Conservation (phyloP, 2,113 vertebrate genomes). For the Sciurus niger region DNA sequence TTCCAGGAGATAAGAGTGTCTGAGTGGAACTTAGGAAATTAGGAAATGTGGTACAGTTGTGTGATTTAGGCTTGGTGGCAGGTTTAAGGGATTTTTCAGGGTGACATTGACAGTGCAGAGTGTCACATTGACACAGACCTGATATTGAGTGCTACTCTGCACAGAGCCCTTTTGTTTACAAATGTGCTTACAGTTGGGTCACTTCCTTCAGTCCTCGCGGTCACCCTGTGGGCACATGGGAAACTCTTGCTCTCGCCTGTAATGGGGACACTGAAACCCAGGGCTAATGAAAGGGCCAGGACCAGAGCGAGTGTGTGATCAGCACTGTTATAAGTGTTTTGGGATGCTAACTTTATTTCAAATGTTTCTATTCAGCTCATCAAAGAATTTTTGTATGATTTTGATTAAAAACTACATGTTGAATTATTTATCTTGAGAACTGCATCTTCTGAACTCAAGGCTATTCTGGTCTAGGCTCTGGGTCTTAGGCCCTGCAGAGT, state of each 20-base stretch:
- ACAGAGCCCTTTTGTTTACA: neutral
- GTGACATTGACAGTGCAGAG: neutral
- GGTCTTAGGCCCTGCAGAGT: neutral
- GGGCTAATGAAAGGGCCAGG: neutral
- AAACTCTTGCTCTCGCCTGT: neutral
- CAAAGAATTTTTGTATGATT: neutral
- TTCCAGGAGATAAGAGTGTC: neutral
- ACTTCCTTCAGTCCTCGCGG: neutral
- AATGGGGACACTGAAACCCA: neutral
- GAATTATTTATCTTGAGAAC: neutral
- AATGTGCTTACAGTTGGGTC: neutral
- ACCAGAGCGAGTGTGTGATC: fast-evolving
- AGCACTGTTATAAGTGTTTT: neutral
- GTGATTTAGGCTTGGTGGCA: constrained; percentile 7
- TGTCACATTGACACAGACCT: neutral
- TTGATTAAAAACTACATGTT: neutral
- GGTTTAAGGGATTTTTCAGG: neutral
- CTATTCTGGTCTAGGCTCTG: neutral
- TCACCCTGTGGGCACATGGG: neutral
- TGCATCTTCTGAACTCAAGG: neutral
- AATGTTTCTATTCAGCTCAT: neutral
- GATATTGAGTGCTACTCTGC: neutral
- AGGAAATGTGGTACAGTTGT: too few relatives aligned
- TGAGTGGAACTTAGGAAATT: neutral
- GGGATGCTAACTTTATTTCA: neutral